Evolutionary conservation across 2,113 vertebrate species (phyloP), one percentile per base, ranked within the genome.

Genomic region (Caranx ignobilis): DNA sequence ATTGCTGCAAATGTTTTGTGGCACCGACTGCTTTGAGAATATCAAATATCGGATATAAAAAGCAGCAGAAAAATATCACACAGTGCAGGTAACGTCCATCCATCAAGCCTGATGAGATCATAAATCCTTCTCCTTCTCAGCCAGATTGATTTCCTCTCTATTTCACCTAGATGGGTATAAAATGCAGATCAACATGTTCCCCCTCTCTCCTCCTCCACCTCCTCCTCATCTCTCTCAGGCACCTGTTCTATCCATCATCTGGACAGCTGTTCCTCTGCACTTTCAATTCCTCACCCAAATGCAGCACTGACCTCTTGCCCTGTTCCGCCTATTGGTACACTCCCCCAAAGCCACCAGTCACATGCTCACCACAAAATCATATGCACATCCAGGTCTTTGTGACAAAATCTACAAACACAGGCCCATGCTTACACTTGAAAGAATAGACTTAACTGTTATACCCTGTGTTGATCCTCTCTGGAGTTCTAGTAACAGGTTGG

Each of bases 201-300:
- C 74, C 64, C 83, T 55, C 74, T 55, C 8, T 21, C 50, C 50
- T 21, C 50, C 50, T 21, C 43, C 13, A 13, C 55, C 39, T 55
- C 66, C 37, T 71, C 65, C 67, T 77, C 82, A 52, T 86, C 79
- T 82, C 54, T 63, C 82, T 19, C n/a, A 75, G 67, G 55, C 79
- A 81, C 75, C 78, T 82, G 84, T 74, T 90, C 91, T 80, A 94
- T 93, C 84, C 86, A 90, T 93, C 92, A 91, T 89, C 71, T 34
- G 71, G 92, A 93, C 89, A 88, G 87, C 87, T 73, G 76, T 45
- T 91, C 74, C 80, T 76, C 74, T 57, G 72, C 88, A 76, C 72
- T 72, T 77, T 75, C 85, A 86, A 84, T 77, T 85, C 73, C 63
- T 68, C 68, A 21, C 72, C 65, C 60, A n/a, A 67, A 21, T 60